Evolutionary conservation across 2,797 vertebrate species (phyloP).

Genomic region (Melanogrammus aeglefinus): DNA sequence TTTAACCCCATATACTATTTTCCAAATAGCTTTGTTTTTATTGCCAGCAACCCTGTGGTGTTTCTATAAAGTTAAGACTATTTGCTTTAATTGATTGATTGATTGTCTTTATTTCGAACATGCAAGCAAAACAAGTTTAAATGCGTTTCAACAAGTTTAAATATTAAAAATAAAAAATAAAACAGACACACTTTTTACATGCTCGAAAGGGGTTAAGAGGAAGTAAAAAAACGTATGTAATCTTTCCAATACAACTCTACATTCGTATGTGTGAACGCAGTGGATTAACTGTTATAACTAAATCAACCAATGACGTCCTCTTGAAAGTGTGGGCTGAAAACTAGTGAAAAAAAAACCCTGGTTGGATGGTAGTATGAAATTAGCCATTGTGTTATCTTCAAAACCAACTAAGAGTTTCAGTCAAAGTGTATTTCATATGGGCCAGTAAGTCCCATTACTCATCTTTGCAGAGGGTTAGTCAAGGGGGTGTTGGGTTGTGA

Average conservation of each 20-base stretch:
- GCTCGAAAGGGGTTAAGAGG: no score
- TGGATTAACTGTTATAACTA: neutral
- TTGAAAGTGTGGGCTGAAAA: slow-evolving; percentile 24
- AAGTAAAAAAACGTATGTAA: no score
- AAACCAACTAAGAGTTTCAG: slow-evolving; percentile 44
- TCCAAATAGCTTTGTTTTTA: neutral
- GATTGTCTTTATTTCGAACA: no score
- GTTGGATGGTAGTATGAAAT: slow-evolving; percentile 64
- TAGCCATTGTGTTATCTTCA: slow-evolving; percentile 59
- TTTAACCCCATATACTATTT: neutral
- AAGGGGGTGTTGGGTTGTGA: slow-evolving; percentile 62
- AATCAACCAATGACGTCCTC: slow-evolving; percentile 24
- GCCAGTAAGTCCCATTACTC: slow-evolving; percentile 74
- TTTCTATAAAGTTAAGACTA: neutral
- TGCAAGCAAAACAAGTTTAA: no score
- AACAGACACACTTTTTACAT: no score
- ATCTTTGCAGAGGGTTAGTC: slow-evolving; percentile 65
- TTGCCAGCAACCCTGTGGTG: neutral
- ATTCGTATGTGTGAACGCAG: neutral
- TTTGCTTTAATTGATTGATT: no score
- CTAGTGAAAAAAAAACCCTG: slow-evolving; percentile 30
- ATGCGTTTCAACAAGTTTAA: no score
- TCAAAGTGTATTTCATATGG: slow-evolving; percentile 63
- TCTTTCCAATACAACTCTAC: neutral
- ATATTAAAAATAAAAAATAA: no score